Percentiles rank a stretch among this genome's conserved stretches.
Conservation (phyloP, 2,888 invertebrate species). For the Gibbula magus region DNA sequence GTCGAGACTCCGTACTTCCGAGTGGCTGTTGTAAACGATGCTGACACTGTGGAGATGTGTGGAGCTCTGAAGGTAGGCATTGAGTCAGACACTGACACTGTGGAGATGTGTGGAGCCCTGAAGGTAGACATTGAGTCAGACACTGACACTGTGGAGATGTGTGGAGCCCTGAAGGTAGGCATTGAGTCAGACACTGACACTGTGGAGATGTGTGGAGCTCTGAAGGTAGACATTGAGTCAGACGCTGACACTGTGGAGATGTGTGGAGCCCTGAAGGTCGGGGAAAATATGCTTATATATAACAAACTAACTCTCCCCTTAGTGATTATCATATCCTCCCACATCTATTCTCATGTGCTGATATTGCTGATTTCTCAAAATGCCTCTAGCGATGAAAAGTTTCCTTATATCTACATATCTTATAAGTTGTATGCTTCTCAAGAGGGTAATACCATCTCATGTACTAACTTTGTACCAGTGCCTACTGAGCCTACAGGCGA, state of each 20-base stretch:
- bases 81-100: slow-evolving; percentile 95
- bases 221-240: slow-evolving; percentile 87
- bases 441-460: no score
- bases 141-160: slow-evolving; percentile 97
- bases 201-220: slow-evolving; percentile 98
- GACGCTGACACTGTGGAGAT: slow-evolving; percentile 98
- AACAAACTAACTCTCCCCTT: no score
- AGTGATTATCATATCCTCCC: no score
- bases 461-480: no score
- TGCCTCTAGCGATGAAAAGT: no score
- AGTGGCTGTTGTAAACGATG: slow-evolving; percentile 95
- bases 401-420: no score
- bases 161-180: slow-evolving; percentile 95
- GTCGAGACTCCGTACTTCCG: slow-evolving; percentile 97
- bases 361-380: no score
- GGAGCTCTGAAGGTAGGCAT: slow-evolving; percentile 92
- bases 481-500: no score
- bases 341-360: no score
- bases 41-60: slow-evolving; percentile 98
- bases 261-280: slow-evolving; percentile 98
- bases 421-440: no score
- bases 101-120: slow-evolving; percentile 98
- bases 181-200: slow-evolving; percentile 91
- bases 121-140: slow-evolving; percentile 90
- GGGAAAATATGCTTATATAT: no score